Conservation (phyloP, 37 sponge, comb jelly and placozoan genomes). For the Hexactinellida sp. region DNA sequence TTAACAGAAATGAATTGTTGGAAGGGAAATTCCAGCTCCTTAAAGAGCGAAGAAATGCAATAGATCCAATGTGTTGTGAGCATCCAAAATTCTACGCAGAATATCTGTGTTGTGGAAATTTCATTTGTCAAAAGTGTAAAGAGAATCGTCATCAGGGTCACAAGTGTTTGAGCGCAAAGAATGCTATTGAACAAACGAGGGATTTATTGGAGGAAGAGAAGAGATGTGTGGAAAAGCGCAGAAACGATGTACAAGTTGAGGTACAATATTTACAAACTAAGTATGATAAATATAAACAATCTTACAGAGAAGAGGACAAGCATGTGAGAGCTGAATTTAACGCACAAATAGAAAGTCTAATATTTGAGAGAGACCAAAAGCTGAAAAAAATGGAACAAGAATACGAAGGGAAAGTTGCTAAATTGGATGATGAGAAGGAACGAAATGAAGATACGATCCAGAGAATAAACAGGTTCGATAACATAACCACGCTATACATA, state of each 20-base stretch:
- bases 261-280: not conserved
- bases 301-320: not conserved
- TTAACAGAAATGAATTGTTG: not conserved
- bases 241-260: not conserved
- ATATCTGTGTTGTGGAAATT: not conserved
- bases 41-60: not conserved
- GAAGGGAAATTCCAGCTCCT: not conserved
- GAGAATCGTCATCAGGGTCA: not conserved
- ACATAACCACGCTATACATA: not conserved
- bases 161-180: not conserved
- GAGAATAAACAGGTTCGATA: not conserved
- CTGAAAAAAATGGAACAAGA: not conserved
- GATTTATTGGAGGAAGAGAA: not conserved
- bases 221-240: not conserved
- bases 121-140: not conserved
- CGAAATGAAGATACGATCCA: not conserved
- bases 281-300: not conserved
- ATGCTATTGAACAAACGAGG: not conserved
- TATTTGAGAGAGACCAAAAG: not conserved
- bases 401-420: not conserved
- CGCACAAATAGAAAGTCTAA: not conserved
- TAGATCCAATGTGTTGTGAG: not conserved
- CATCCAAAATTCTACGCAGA: not conserved
- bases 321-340: not conserved
- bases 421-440: not conserved